Evolutionary conservation across 2,113 vertebrate species (phyloP), one percentile per base, ranked within the genome.

Genomic region (Trichechus manatus): DNA sequence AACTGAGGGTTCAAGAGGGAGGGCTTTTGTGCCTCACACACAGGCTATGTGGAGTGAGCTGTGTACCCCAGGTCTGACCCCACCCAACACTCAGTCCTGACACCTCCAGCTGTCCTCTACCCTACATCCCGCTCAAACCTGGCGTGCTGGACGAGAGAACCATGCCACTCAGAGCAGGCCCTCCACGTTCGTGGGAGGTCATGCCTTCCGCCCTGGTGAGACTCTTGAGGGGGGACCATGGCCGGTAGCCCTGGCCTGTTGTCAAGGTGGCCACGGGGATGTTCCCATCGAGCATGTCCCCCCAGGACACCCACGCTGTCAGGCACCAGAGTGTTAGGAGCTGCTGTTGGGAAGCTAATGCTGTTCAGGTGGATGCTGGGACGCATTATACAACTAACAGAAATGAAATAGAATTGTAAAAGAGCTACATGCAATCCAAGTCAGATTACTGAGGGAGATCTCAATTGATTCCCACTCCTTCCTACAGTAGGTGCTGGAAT

Each of bases 391-490:
- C 39, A 25, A 17, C 42, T 27, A 53, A 31, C 88, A 50, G 59
- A 77, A 91, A 89, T 83, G 89, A 92, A 89, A 64, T 75, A 89
- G 85, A 74, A 64, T 92, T 93, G 90, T 72, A 80, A 80, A 36
- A 92, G 86, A 97, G 89, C 79, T 25, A 74, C 56, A 44, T 87
- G 92, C 96, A 83, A 27, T 77, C 56, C 6, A 15, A 86, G 81
- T 59, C 39, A 81, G 91, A 92, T 94, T 95, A 86, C 87, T 88
- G 20, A 1, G 5, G 81, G 47, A 33, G 96, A 70, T 93, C 70
- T 50, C 80, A 47, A 17, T 84, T 86, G 94, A 94, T 90, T 96
- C 96, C 89, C 88, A 64, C 87, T 93, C 79, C 56, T 84, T 50
- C 53, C 89, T 53, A 13, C 92, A 81, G 17, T 89, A 93, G 94